A percentile compares a stretch with the other conserved stretches of the same genome.
These are phyloP conservation scores for Lates calcarifer DNA, from an alignment of 2,113 vertebrate species.

Conservation along the genomic window DNA sequence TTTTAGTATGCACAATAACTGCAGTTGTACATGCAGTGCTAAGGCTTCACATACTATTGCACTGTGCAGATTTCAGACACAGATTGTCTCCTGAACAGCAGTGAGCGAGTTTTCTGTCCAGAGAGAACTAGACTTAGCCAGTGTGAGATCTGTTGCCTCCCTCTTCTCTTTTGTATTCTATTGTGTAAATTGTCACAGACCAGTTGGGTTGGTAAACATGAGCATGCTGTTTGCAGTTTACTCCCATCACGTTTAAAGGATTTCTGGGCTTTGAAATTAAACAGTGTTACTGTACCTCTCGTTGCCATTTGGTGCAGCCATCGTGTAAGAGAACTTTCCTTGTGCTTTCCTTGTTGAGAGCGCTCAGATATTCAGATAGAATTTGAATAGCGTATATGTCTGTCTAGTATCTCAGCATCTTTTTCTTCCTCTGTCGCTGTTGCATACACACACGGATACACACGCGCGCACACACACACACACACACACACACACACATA, in stretches of 20 bases:
- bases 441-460: conserved; percentile 9
- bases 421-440: conserved; percentile 30
- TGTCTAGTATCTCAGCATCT: conserved; percentile 30
- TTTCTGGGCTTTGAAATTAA: conserved; percentile 34
- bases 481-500: conserved; percentile 27
- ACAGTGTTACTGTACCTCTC: conserved; percentile 4
- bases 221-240: conserved; percentile 56
- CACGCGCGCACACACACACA: not conserved
- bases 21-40: not conserved
- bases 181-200: conserved; percentile 55
- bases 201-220: conserved; percentile 60
- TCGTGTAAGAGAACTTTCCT: not conserved
- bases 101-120: conserved; percentile 34
- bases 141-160: conserved; percentile 56
- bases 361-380: not conserved
- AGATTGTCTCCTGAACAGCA: conserved; percentile 55
- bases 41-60: conserved; percentile 5
- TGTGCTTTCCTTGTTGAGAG: too few species aligned
- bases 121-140: conserved; percentile 42
- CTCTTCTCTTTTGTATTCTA: conserved; percentile 61
- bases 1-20: not conserved
- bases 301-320: conserved; percentile 20
- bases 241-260: conserved; percentile 29
- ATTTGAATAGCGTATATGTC: conserved; percentile 22
- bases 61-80: conserved; percentile 37